These are phyloP conservation scores for Drosophila kohkoa DNA, from an alignment of 1,140 invertebrate species.

Conservation along the genomic window DNA sequence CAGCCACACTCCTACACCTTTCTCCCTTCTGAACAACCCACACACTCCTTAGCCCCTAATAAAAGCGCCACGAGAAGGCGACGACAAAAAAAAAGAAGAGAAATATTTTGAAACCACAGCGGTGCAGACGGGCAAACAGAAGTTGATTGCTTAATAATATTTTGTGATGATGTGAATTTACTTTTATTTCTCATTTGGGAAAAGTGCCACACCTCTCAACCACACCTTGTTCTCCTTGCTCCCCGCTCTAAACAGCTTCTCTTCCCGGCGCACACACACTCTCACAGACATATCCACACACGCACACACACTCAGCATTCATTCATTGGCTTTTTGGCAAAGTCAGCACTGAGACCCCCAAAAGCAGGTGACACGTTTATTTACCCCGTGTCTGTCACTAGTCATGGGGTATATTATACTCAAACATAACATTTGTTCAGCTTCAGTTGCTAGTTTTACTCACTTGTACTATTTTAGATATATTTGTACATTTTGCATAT, in stretches of 20 bases:
- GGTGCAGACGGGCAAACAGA: conserved; percentile 54
- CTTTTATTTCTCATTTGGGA: conserved; percentile 81
- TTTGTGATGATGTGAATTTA: conserved; percentile 83
- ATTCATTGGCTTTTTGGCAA: conserved; percentile 71
- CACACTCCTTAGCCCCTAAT: conserved; percentile 32
- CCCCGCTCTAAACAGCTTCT: not conserved
- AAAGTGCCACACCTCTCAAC: conserved; percentile 19
- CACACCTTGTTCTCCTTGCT: not conserved
- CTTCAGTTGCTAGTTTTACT: too few relatives aligned
- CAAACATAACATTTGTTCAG: too few relatives aligned
- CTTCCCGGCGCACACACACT: not conserved
- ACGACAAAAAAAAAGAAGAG: conserved; percentile 1
- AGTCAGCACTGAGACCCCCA: conserved; percentile 55
- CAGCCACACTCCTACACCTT: not conserved
- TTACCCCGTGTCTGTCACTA: not conserved
- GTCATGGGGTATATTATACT: not conserved
- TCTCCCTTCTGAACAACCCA: not conserved
- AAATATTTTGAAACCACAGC: conserved; percentile 46
- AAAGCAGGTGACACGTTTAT: conserved; percentile 65
- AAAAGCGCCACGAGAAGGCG: conserved; percentile 28
- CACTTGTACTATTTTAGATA: too few relatives aligned
- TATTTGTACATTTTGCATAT: too few relatives aligned
- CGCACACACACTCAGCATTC: conserved; percentile 1
- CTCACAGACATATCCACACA: not conserved
- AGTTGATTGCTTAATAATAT: conserved; percentile 83